Evolutionary conservation across 2,113 vertebrate species (phyloP).

Genomic region (Otolemur garnettii): DNA sequence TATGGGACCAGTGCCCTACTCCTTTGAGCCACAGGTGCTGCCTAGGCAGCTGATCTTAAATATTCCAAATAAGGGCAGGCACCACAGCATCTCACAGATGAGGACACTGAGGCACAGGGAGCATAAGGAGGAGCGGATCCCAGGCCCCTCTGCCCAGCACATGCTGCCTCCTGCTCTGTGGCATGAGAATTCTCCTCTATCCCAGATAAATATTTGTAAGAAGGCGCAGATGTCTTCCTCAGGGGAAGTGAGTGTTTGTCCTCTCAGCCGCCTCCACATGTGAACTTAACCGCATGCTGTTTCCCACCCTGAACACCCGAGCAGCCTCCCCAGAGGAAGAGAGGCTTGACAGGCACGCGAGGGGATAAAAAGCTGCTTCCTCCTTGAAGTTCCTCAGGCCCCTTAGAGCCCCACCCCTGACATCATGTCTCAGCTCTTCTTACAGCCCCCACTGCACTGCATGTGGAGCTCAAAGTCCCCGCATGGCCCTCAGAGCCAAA

Average conservation of each 20-base stretch:
- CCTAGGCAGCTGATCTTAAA: background rate
- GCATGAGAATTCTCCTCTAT: background rate
- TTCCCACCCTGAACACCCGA: background rate
- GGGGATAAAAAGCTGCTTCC: background rate
- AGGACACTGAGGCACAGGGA: background rate
- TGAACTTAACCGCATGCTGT: background rate
- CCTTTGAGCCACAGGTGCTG: too few species aligned
- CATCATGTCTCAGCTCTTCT: fast-evolving
- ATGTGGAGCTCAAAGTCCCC: background rate
- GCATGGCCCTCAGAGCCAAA: background rate
- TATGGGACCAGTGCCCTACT: too few species aligned
- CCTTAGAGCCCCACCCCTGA: fast-evolving
- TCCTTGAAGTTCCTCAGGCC: background rate
- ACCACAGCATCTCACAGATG: background rate
- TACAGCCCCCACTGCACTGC: background rate
- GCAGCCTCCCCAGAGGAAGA: background rate
- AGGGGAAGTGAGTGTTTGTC: background rate
- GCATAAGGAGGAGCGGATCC: background rate
- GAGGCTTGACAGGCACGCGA: background rate
- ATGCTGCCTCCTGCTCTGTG: background rate
- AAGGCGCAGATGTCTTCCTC: background rate
- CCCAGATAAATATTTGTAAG: too few species aligned
- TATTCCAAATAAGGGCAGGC: background rate
- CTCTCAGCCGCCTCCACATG: background rate
- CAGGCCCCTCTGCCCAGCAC: background rate